Evolutionary conservation across 2,888 invertebrate genomes (phyloP), one percentile per base, ranked within the genome.

Genomic region (Tinea semifulvella): DNA sequence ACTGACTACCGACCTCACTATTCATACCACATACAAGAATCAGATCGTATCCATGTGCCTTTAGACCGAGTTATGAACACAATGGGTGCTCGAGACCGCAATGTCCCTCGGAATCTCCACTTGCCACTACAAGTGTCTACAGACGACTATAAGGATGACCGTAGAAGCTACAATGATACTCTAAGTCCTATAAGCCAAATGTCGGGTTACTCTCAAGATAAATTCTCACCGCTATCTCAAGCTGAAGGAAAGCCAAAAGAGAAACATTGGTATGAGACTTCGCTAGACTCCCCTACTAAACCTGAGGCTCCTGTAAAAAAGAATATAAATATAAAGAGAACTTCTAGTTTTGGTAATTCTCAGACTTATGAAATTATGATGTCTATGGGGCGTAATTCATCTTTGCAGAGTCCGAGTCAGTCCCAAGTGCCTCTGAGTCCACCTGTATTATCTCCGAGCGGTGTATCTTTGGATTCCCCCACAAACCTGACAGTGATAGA

Each of bases 401-500:
- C 77, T 1, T 64, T 77, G 70, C 76, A 76, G 48, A 68, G 76
- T 53, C 69, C 76, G 4, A 66, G 68, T 52, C 13, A 46, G 51
- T 14, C 47, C 16, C 71, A 72, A 47, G 53, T 67, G 44, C 63
- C 68, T 1, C 68, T 65, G 14, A 75, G 72, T 50, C 66, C 75
- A 0, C 68, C 75, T 10, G 65, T 76, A 2, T 46, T 75, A 46
- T 79, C 79, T 1, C 75, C 46, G n/a, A 22, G 28, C 13, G 19
- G 16, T 11, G 70, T 88, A 42, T 85, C 87, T 16, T 77, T 88
- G 49, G 92, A 91, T 56, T 90, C 92, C 4, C 91, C 92, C 0
- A 90, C 90, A 61, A 92, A 91, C 62, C 85, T 92, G 61, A 94
- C 92, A 1, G 85, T 95, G 0, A 91, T 95, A 22, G 91, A 93